Conservation (phyloP, 2,888 invertebrate genomes). For the Phania funesta region DNA sequence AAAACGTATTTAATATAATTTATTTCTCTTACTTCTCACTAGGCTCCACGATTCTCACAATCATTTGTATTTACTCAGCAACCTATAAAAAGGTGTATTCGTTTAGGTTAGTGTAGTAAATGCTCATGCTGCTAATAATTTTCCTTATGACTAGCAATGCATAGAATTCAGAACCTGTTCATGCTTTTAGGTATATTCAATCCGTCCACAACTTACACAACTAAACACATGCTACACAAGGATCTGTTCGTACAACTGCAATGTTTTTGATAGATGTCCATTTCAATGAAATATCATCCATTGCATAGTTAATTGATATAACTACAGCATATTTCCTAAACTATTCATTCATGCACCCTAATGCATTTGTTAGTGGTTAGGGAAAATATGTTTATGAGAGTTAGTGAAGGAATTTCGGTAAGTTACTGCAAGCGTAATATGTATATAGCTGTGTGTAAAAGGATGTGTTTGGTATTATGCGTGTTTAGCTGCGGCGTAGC, state of each 20-base stretch:
- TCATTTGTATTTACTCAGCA: no score
- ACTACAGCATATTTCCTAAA: constrained; percentile 25
- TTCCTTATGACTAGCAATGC: no score
- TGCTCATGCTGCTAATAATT: no score
- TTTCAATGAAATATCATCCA: constrained; percentile 33
- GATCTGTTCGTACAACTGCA: not conserved
- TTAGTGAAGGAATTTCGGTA: not conserved
- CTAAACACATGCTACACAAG: not conserved
- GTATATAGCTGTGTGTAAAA: not conserved
- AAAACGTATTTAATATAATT: no score
- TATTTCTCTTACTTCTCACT: no score
- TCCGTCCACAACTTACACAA: no score
- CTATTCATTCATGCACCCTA: constrained; percentile 2
- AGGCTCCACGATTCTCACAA: no score
- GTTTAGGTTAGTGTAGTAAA: no score
- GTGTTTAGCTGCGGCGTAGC: not conserved
- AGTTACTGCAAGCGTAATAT: not conserved
- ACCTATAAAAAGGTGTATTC: no score
- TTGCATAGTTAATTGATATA: constrained; percentile 30
- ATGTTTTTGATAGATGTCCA: constrained; percentile 40
- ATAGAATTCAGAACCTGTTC: no score
- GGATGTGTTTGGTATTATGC: not conserved
- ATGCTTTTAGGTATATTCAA: no score
- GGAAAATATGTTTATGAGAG: not conserved
- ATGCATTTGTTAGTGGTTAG: not conserved